Conservation (phyloP, 2,113 vertebrate species). For the Megaceryle torquata region DNA sequence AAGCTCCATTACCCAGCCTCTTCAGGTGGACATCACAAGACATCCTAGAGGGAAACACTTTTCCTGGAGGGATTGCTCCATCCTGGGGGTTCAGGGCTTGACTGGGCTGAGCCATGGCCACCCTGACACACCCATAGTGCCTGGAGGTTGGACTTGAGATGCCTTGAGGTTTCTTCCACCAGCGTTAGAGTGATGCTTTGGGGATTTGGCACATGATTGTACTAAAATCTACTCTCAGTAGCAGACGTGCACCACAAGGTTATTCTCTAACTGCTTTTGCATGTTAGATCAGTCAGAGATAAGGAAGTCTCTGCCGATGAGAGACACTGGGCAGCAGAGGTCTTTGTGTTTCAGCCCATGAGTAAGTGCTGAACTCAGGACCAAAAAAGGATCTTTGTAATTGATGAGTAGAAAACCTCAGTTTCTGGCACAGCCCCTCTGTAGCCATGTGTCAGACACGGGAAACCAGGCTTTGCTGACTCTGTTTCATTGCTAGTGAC, state of each 20-base stretch:
- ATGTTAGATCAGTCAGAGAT: background rate
- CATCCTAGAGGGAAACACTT: background rate
- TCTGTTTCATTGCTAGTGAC: background rate
- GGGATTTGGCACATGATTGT: background rate
- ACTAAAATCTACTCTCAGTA: background rate
- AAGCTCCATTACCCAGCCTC: background rate
- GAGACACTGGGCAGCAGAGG: background rate
- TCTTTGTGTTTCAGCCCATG: background rate
- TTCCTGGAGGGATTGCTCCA: background rate
- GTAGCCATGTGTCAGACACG: background rate
- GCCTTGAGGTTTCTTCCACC: background rate
- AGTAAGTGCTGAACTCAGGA: constrained; percentile 8
- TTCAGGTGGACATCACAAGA: background rate
- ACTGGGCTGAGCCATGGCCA: background rate
- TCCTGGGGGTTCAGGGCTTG: background rate
- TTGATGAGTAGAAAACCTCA: background rate
- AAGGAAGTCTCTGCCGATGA: background rate
- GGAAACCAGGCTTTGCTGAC: constrained; percentile 33
- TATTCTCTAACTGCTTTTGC: background rate
- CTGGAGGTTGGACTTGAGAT: background rate
- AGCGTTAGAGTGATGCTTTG: background rate
- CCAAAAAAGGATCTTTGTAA: background rate
- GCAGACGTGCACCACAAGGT: background rate
- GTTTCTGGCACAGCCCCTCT: background rate
- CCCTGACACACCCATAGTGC: background rate